Conservation (phyloP, 2,113 vertebrate species). For the Platichthys stellatus region DNA sequence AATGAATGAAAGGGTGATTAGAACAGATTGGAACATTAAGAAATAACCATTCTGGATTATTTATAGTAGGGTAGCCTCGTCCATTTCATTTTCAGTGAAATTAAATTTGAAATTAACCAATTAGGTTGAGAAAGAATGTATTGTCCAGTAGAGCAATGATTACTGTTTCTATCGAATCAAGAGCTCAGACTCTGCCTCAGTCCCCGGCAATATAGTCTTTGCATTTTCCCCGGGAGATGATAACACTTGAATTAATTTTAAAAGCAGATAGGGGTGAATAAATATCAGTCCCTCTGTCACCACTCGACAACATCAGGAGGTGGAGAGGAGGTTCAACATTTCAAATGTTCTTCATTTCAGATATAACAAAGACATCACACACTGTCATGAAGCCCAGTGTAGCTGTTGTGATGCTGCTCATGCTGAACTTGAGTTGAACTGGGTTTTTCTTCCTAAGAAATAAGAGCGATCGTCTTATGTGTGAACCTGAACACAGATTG, state of each 20-base stretch:
- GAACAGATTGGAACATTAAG: constrained; percentile 14
- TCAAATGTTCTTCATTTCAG: constrained; percentile 24
- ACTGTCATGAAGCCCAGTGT: neutral
- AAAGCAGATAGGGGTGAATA: neutral
- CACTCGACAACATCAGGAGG: neutral
- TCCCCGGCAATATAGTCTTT: neutral
- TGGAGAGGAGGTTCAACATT: constrained; percentile 4
- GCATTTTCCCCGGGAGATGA: neutral
- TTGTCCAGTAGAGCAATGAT: constrained; percentile 15
- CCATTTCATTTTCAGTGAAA: constrained; percentile 6
- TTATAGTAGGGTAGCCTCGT: neutral
- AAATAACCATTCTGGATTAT: constrained; percentile 14
- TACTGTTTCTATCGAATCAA: neutral
- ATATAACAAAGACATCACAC: neutral
- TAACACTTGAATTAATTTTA: constrained; percentile 18
- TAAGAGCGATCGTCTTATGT: constrained; percentile 21
- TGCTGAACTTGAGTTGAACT: constrained; percentile 57
- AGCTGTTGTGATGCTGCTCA: constrained; percentile 12
- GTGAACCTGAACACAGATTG: constrained; percentile 11
- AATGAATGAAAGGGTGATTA: constrained; percentile 22
- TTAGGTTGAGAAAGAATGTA: constrained; percentile 14
- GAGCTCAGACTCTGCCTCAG: neutral
- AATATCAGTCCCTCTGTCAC: constrained; percentile 12
- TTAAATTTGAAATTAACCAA: constrained; percentile 27
- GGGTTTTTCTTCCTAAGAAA: constrained; percentile 38